These are phyloP conservation scores for Riparia riparia DNA, from an alignment of 2,113 vertebrate species.

Conservation along the genomic window DNA sequence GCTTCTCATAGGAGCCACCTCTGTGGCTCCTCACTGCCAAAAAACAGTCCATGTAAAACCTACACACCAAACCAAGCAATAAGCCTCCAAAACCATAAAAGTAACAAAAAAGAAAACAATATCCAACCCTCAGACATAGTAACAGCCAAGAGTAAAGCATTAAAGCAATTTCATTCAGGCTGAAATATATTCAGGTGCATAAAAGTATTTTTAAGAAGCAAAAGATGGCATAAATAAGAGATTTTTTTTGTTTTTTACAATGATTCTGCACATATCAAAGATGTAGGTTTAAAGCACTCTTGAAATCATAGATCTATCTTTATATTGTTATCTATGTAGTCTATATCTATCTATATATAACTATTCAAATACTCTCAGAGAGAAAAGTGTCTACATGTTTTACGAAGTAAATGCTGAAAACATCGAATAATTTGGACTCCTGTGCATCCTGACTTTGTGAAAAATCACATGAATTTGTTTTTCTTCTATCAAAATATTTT, in stretches of 20 bases:
- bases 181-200: not conserved
- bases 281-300: not conserved
- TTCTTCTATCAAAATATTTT: not conserved
- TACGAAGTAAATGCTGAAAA: not conserved
- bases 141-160: not conserved
- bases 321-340: not conserved
- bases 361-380: not conserved
- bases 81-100: not conserved
- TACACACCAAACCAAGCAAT: not conserved
- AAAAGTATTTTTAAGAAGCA: not conserved
- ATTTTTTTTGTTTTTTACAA: not conserved
- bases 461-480: not conserved
- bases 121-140: not conserved
- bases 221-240: not conserved
- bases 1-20: not conserved
- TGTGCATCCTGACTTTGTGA: not conserved
- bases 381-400: not conserved
- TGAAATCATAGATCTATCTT: not conserved
- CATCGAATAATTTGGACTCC: not conserved
- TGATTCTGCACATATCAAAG: not conserved
- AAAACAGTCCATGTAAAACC: rapidly evolving
- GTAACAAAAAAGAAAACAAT: not conserved
- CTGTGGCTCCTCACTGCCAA: rapidly evolving
- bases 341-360: not conserved
- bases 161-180: not conserved